A percentile compares a stretch with the other conserved stretches of the same genome.
Conservation (phyloP, 2,113 vertebrate species). For the Cottus gobio region DNA sequence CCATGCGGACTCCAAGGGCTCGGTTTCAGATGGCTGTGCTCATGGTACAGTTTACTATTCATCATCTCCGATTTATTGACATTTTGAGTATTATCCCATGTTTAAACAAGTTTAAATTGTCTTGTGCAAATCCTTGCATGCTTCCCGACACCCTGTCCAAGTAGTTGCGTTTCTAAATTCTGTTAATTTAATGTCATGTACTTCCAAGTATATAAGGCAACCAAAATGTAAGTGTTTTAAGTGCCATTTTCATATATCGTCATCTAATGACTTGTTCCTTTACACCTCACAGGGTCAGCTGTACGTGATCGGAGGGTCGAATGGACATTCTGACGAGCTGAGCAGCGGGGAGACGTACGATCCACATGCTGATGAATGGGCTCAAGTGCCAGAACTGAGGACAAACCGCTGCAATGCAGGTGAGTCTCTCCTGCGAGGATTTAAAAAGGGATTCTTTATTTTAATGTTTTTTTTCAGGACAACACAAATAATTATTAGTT, state of each 20-base stretch:
- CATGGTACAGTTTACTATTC: constrained; percentile 83
- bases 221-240: neutral
- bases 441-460: neutral
- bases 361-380: constrained; percentile 91
- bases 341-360: constrained; percentile 97
- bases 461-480: neutral
- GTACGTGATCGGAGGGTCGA: constrained; percentile 97
- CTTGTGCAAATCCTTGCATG: constrained; percentile 11
- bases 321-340: constrained; percentile 97
- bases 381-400: constrained; percentile 92
- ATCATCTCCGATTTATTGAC: neutral
- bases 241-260: neutral
- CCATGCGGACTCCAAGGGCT: constrained; percentile 96
- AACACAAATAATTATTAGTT: neutral
- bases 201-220: neutral
- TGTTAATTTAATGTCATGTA: neutral
- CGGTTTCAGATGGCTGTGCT: constrained; percentile 98
- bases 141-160: neutral
- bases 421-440: constrained; percentile 48
- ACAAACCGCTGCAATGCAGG: constrained; percentile 99
- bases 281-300: constrained; percentile 88
- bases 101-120: neutral
- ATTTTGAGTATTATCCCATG: neutral
- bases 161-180: neutral
- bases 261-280: neutral